phyloP scores from a whole-genome alignment of 92 coral and sea anemone species.

The Paramuricea clavata region DNA sequence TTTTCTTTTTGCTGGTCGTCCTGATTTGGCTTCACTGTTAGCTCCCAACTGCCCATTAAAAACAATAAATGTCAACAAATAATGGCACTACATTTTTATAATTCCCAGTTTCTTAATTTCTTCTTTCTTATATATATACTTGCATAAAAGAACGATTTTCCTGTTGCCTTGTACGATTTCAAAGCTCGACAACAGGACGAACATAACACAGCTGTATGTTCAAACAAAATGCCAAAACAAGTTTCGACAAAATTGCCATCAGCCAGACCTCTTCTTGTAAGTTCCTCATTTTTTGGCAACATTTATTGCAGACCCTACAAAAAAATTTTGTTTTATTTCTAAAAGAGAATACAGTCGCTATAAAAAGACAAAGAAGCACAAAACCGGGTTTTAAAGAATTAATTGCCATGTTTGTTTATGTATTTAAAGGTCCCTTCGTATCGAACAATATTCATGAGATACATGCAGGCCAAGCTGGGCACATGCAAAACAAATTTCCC shows the following conservation, averaged over 20 bases:
- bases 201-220: neutral
- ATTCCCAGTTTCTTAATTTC: too few relatives aligned
- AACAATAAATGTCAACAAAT: neutral
- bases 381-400: neutral
- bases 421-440: neutral
- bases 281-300: neutral
- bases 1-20: too few relatives aligned
- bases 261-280: neutral
- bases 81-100: too few relatives aligned
- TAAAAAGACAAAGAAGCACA: neutral
- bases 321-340: neutral
- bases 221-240: neutral
- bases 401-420: constrained; percentile 1
- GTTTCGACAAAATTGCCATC: neutral
- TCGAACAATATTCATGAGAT: too few relatives aligned
- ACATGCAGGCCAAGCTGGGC: too few relatives aligned
- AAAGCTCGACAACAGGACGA: neutral
- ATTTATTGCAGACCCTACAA: neutral
- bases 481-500: too few relatives aligned
- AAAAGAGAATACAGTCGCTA: neutral
- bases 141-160: neutral
- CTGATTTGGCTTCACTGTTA: neutral
- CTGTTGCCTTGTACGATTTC: neutral
- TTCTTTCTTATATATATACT: too few relatives aligned
- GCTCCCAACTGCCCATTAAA: neutral